phyloP scores from a whole-genome alignment of 2,113 vertebrate species.

The Heterochromis multidens region DNA sequence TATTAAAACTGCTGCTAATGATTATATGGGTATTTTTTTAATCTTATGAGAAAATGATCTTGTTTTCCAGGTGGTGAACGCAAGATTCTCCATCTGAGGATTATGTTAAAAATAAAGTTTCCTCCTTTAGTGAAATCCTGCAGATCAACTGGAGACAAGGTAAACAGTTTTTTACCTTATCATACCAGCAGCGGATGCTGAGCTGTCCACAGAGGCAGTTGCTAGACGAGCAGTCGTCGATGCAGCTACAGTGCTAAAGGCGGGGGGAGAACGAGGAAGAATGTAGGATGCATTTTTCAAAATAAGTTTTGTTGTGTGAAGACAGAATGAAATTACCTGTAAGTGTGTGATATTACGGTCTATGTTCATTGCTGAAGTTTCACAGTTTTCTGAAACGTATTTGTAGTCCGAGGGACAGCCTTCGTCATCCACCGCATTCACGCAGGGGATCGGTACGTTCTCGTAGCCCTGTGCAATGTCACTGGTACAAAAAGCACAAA shows the following conservation, averaged over 20 bases:
- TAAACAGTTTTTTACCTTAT: slow-evolving; percentile 78
- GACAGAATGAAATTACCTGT: slow-evolving; percentile 71
- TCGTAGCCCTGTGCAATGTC: slow-evolving; percentile 91
- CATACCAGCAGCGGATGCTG: slow-evolving; percentile 95
- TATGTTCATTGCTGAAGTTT: slow-evolving; percentile 93
- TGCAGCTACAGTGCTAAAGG: slow-evolving; percentile 85
- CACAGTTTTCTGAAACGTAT: slow-evolving; percentile 91
- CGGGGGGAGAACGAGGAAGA: not conserved
- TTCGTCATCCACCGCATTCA: slow-evolving; percentile 88
- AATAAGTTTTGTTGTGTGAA: not conserved
- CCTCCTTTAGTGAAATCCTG: not conserved
- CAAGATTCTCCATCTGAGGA: no score
- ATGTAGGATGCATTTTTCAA: not conserved
- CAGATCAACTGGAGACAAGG: not conserved
- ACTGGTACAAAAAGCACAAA: slow-evolving; percentile 46
- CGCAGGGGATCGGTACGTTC: slow-evolving; percentile 89
- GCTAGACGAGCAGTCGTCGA: slow-evolving; percentile 90
- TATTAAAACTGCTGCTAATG: not conserved
- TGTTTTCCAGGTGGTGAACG: no score
- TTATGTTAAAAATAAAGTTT: no score
- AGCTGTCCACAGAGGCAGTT: slow-evolving; percentile 93
- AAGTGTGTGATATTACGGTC: slow-evolving; percentile 93
- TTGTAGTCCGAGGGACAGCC: slow-evolving; percentile 89
- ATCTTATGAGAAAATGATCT: no score
- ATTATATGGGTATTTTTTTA: not conserved